phyloP scores from a whole-genome alignment of 2,113 vertebrate genomes.

The Gallinago jamesoni region DNA sequence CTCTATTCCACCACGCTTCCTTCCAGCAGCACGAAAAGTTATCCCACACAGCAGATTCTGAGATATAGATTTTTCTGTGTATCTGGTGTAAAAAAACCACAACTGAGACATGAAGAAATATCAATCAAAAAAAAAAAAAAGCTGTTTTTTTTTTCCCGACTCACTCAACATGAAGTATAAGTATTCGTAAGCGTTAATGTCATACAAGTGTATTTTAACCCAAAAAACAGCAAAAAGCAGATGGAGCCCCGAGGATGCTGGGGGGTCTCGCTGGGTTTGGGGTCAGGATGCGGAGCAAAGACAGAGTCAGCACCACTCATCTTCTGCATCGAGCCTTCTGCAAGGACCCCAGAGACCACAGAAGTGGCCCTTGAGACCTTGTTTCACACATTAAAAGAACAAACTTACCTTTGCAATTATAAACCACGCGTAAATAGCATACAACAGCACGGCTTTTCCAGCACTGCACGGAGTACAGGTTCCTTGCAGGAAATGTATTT shows the following conservation, averaged over 20 bases:
- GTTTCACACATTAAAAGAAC: fast-evolving
- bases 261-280: fast-evolving
- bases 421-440: fast-evolving
- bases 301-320: fast-evolving
- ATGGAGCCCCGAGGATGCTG: not conserved
- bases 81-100: not conserved
- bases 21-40: not conserved
- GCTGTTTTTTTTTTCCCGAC: not conserved
- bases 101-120: not conserved
- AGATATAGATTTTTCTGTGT: not conserved
- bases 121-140: no score
- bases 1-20: not conserved
- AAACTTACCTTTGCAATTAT: not conserved
- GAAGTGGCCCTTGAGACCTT: fast-evolving
- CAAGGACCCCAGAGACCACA: fast-evolving
- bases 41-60: not conserved
- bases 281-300: not conserved
- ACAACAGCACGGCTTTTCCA: fast-evolving
- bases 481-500: not conserved
- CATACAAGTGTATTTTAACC: fast-evolving
- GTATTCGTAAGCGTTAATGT: fast-evolving
- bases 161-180: fast-evolving
- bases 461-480: fast-evolving
- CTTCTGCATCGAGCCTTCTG: not conserved
- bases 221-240: fast-evolving